A percentile compares a stretch with the other conserved stretches of the same genome.
phyloP scores from a whole-genome alignment of 1,140 invertebrate species.

The Drosophila oshimai region DNA sequence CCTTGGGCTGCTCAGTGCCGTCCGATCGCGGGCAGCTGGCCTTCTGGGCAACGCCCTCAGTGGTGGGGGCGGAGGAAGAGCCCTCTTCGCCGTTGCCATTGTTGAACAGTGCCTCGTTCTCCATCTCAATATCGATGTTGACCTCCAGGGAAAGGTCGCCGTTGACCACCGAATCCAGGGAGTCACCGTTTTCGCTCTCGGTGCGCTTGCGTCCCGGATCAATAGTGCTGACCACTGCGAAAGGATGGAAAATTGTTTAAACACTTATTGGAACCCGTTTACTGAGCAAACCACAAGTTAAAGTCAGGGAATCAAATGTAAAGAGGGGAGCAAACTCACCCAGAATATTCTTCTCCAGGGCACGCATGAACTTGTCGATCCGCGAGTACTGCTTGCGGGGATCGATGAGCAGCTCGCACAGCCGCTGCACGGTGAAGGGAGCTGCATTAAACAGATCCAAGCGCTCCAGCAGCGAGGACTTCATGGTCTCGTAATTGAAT shows the following conservation, averaged over 20 bases:
- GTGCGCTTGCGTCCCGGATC: conserved; percentile 89
- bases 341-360: conserved; percentile 96
- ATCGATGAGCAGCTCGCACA: conserved; percentile 95
- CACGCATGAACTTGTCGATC: conserved; percentile 97
- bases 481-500: conserved; percentile 95
- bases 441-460: conserved; percentile 93
- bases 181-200: conserved; percentile 88
- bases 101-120: conserved; percentile 85
- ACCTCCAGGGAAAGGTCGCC: conserved; percentile 86
- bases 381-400: conserved; percentile 97
- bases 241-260: neutral
- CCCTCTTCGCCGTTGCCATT: conserved; percentile 62
- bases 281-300: too few relatives aligned
- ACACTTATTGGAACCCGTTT: too few relatives aligned
- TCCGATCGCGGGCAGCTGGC: conserved; percentile 52
- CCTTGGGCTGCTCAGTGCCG: conserved; percentile 57
- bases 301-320: too few relatives aligned
- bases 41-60: conserved; percentile 19
- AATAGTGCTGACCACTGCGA: conserved; percentile 93
- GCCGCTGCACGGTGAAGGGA: conserved; percentile 97
- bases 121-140: conserved; percentile 88
- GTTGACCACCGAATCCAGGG: conserved; percentile 85
- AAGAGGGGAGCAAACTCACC: conserved; percentile 36
- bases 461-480: conserved; percentile 91
- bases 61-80: neutral